Base-by-base conservation (phyloP, 1,140 invertebrate species). In the Battus philenor region DNA sequence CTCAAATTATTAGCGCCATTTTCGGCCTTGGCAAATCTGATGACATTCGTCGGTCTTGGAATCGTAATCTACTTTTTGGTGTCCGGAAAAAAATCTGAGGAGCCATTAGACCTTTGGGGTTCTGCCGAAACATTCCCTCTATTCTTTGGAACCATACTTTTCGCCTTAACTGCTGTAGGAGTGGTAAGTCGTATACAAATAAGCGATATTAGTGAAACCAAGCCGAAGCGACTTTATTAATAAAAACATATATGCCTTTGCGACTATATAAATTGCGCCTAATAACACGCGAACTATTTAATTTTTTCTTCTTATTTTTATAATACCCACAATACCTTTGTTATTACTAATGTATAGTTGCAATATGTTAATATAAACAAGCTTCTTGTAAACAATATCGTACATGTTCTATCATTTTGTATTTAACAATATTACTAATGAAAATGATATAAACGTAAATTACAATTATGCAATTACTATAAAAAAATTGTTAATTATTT, bases 151-250 rank as follows among this genome's bases (percentile, higher is more conserved):
- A 97, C 94, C 0, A 93, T 93, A 0, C 84, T 98, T 2, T 98
- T 96, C 85, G 94, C 96, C 0, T 86, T 97, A 32, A 95, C 97
- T 76, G 95, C 95, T 8, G 95, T 97, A 18, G 94, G 93, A 16
- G 92, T 95, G 76, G 93, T 95, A 69, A 88, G 91, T 90, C 20
- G n/a, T 13, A 2, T 38, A 0, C 6, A 44, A 2, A 43, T n/a
- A 12, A 2, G n/a, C 8, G 29, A 30, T 5, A 30, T 30, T 30
- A 2, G 24, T n/a, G n/a, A n/a, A n/a, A n/a, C n/a, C n/a, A n/a
- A n/a, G n/a, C n/a, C n/a, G n/a, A n/a, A n/a, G n/a, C n/a, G n/a
- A n/a, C n/a, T n/a, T n/a, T n/a, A n/a, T n/a, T n/a, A n/a, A n/a
- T n/a, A n/a, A n/a, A n/a, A n/a, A n/a, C n/a, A n/a, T n/a, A n/a